Base-by-base conservation (phyloP, 2,113 vertebrate species). In the Conger conger region DNA sequence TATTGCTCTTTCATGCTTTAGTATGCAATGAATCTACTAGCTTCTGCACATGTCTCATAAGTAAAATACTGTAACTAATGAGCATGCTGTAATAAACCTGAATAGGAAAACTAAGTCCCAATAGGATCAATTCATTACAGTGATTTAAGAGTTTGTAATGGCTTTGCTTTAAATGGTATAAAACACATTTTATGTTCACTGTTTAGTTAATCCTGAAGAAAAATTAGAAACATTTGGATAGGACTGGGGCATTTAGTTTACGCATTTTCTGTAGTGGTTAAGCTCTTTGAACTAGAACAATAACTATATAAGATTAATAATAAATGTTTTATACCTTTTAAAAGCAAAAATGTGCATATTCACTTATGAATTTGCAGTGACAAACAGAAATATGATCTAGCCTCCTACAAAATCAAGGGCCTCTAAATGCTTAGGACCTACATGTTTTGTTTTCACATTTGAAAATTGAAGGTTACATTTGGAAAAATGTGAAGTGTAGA, bases 141-240 rank as follows among this genome's bases (percentile, higher is more conserved):
- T 45, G 40, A 80, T 80, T 50, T 80, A 45, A 80, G 42, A 42
- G 79, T 38, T 80, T 80, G 20, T 80, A 80, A 80, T 80, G 79
- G 38, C 57, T 63, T 27, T 80, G 38, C 18, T 80, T 80, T 80
- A 45, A 80, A 42, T 40, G 79, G 38, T 45, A 11, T 30, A 50
- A 80, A 80, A 36, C 40, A 80, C 20, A 23, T 79, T 80, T 38
- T 45, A 80, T 80, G 13, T 20, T n/a, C 79, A 80, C 23, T 4
- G 23, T 6, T 45, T 45, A 23, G 38, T 50, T 80, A 40, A 80
- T 80, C 27, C 79, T 80, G 79, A 80, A 40, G 27, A 30, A 80
- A n/a, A 63, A 80, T 17, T 80, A 1, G 7, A 45, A 45, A n/a
- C n/a, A 80, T 45, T 80, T 80, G 79, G 79, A 80, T 80, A 50